Percentiles rank a stretch among this genome's conserved stretches.
These are phyloP conservation scores for Archips xylosteana DNA, from an alignment of 2,888 invertebrate species.

Conservation along the genomic window DNA sequence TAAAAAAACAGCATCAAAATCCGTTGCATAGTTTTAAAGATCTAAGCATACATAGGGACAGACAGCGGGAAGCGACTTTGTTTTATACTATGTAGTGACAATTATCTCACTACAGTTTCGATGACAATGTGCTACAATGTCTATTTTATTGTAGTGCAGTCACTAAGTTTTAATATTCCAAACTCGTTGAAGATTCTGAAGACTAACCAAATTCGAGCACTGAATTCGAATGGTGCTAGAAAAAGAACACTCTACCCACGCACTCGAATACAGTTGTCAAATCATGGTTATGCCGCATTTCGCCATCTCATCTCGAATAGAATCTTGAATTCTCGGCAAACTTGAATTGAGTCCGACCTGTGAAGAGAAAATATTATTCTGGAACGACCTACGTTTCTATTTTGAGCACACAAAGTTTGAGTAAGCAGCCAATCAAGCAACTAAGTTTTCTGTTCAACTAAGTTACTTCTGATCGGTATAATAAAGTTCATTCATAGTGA, in stretches of 20 bases:
- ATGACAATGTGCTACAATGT: background rate
- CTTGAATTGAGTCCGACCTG: constrained; percentile 21
- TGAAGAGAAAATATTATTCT: constrained; percentile 36
- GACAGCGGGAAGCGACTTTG: too few relatives aligned
- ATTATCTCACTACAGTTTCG: background rate
- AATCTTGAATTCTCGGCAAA: constrained; percentile 29
- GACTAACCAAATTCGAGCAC: constrained; percentile 81
- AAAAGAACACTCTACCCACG: constrained; percentile 86
- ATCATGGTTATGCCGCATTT: constrained; percentile 60
- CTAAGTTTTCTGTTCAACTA: constrained; percentile 22
- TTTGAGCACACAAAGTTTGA: constrained; percentile 27
- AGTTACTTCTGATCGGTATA: constrained; percentile 27
- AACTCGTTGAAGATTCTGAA: constrained; percentile 42
- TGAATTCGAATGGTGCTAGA: constrained; percentile 91
- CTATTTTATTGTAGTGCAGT: background rate
- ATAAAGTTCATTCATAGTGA: constrained; percentile 3
- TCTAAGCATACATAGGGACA: too few relatives aligned
- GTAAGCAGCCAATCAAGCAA: constrained; percentile 29
- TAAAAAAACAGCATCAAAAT: too few relatives aligned
- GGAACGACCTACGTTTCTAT: constrained; percentile 25
- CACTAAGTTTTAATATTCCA: background rate
- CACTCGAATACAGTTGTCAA: constrained; percentile 89
- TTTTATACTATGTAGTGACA: too few relatives aligned
- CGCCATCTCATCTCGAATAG: constrained; percentile 33
- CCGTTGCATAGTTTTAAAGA: too few relatives aligned